phyloP scores from a whole-genome alignment of 2,113 vertebrate species.

The Catharus minimus region DNA sequence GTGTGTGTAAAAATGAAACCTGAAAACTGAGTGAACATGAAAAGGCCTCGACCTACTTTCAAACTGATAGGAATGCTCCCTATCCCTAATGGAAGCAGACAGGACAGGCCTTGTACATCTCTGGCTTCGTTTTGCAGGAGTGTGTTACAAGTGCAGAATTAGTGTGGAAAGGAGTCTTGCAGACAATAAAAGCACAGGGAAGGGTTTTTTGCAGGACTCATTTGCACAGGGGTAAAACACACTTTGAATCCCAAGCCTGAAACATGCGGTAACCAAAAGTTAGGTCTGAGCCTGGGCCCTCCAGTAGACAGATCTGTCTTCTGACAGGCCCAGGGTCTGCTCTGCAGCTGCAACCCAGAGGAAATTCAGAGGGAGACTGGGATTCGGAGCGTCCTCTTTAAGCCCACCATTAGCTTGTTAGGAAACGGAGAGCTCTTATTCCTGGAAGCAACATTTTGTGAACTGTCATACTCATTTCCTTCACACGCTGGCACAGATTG shows the following conservation, averaged over 20 bases:
- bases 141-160: constrained; percentile 23
- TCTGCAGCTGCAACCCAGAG: constrained; percentile 22
- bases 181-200: not conserved
- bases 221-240: not conserved
- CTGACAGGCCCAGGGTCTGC: not conserved
- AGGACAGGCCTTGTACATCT: constrained; percentile 45
- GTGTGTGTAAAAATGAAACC: constrained; percentile 28
- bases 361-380: not conserved
- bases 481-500: constrained; percentile 56
- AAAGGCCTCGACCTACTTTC: constrained; percentile 57
- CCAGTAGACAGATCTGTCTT: not conserved
- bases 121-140: constrained; percentile 40
- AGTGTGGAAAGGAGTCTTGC: constrained; percentile 6
- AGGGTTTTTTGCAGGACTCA: not conserved
- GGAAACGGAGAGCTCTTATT: not conserved
- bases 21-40: constrained; percentile 58
- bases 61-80: constrained; percentile 2
- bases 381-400: not conserved
- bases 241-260: not conserved
- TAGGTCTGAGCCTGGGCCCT: not conserved
- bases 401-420: not conserved
- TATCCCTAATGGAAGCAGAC: constrained; percentile 48
- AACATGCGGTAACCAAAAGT: constrained; percentile 20
- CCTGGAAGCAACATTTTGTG: constrained; percentile 59
- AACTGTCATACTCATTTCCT: constrained; percentile 59